A percentile compares a stretch with the other conserved stretches of the same genome.
Evolutionary conservation across 1,140 invertebrate genomes (phyloP).

Genomic region (Dryas iulia): DNA sequence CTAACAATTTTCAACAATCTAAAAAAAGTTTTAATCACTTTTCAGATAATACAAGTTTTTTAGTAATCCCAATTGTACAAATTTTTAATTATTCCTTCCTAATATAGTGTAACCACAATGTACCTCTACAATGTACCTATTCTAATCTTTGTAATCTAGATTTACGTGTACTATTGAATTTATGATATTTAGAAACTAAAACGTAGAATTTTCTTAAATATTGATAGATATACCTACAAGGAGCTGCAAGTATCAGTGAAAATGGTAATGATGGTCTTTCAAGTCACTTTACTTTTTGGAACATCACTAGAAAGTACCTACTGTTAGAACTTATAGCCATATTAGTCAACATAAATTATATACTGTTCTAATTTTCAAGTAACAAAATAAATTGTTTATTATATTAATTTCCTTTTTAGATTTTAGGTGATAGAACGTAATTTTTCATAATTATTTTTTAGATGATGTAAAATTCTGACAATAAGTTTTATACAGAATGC

Average conservation of each 20-base stretch:
- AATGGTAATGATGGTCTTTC: too few relatives aligned
- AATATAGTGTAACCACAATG: not conserved
- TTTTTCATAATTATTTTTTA: too few relatives aligned
- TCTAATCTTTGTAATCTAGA: not conserved
- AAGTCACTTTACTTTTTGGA: too few relatives aligned
- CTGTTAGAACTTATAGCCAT: too few relatives aligned
- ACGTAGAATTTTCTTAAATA: not conserved
- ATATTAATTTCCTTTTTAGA: too few relatives aligned
- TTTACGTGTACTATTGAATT: not conserved
- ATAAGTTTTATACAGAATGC: not conserved
- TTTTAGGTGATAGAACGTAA: too few relatives aligned
- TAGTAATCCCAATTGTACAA: not conserved
- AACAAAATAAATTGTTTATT: too few relatives aligned
- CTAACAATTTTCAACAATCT: conserved; percentile 9
- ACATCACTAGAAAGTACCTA: too few relatives aligned
- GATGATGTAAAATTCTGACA: not conserved
- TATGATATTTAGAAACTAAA: not conserved
- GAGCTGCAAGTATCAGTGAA: too few relatives aligned
- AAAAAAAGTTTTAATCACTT: not conserved
- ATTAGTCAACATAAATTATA: too few relatives aligned
- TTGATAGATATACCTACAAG: not conserved
- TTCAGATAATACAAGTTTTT: not conserved
- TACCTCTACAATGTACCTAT: not conserved
- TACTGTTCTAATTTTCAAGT: too few relatives aligned
- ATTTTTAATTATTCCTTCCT: not conserved